Evolutionary conservation across 2,113 vertebrate species (phyloP).

Genomic region (Heptranchias perlo): DNA sequence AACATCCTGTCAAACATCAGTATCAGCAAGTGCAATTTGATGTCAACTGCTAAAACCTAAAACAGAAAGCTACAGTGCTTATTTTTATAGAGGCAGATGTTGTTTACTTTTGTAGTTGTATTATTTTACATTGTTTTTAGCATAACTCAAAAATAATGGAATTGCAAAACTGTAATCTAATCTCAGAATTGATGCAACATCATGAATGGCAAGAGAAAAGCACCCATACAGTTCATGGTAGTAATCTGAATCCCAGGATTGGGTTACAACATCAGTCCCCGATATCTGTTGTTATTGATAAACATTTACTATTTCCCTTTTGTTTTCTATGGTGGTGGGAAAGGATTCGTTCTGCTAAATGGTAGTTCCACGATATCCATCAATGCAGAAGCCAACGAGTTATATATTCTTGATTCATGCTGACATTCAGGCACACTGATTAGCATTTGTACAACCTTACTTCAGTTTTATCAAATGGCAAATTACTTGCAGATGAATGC

Average conservation of each 20-base stretch:
- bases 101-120: background rate
- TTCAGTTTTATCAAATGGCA: background rate
- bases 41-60: background rate
- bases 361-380: too few species aligned
- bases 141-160: background rate
- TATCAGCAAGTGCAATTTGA: constrained; percentile 22
- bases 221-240: background rate
- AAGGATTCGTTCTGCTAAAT: too few species aligned
- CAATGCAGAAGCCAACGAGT: too few species aligned
- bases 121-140: background rate
- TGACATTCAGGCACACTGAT: background rate
- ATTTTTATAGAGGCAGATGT: background rate
- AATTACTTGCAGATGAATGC: background rate
- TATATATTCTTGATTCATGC: background rate
- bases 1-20: background rate
- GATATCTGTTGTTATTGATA: background rate
- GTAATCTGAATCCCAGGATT: background rate
- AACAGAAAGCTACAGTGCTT: background rate
- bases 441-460: background rate
- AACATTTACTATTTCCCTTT: background rate
- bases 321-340: background rate
- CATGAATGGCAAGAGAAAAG: background rate
- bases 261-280: background rate
- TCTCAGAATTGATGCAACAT: background rate
- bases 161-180: constrained; percentile 15